Percentiles rank a stretch among this genome's conserved stretches.
Conservation (phyloP, 2,888 invertebrate genomes). For the Notodonta dromedarius region DNA sequence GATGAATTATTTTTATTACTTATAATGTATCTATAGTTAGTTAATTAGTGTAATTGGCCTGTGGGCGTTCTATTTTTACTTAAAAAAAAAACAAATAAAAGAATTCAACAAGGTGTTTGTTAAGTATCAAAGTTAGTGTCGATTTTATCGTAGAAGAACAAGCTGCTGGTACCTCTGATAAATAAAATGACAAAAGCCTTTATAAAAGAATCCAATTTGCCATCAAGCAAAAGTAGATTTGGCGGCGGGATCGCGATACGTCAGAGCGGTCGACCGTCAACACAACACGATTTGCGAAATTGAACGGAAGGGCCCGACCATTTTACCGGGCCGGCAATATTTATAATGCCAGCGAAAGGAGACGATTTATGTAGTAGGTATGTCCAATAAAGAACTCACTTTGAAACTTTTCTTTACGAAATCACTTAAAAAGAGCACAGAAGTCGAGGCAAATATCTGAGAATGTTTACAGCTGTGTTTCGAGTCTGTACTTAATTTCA, state of each 20-base stretch:
- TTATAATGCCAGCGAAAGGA: conserved; percentile 54
- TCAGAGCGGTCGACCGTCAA: conserved; percentile 52
- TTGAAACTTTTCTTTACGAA: conserved; percentile 23
- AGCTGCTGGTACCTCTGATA: conserved; percentile 10
- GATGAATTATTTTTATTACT: no score
- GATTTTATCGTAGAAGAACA: neutral
- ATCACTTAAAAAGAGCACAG: no score
- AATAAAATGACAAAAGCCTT: conserved; percentile 36
- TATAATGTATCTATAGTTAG: no score
- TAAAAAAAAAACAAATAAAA: no score
- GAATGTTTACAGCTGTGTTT: no score
- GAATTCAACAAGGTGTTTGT: no score
- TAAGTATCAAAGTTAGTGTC: no score
- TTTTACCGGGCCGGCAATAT: conserved; percentile 63
- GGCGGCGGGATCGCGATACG: conserved; percentile 56
- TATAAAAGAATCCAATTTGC: conserved; percentile 62
- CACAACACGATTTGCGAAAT: conserved; percentile 67
- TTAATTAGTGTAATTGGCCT: no score
- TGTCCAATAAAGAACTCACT: conserved; percentile 35
- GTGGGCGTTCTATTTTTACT: no score
- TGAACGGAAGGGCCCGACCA: conserved; percentile 66
- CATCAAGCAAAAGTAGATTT: conserved; percentile 54
- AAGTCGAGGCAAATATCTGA: no score
- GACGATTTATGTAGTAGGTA: conserved; percentile 33
- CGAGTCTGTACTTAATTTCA: no score